Evolutionary conservation across 2,113 vertebrate genomes (phyloP), one percentile per base, ranked within the genome.

Genomic region (Epinephelus lanceolatus): DNA sequence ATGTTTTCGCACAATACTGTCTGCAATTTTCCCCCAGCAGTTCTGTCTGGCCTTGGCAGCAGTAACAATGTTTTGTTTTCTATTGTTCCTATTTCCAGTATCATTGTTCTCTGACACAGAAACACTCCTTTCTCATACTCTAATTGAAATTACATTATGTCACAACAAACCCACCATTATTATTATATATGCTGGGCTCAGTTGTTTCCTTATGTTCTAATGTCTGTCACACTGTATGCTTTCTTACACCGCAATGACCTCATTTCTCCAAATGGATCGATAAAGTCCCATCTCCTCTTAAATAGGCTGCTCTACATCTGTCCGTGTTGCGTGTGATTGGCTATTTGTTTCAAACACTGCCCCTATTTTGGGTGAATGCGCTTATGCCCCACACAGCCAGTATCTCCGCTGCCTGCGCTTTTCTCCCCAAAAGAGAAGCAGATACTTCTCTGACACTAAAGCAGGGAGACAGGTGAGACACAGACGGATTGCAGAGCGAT

Each of bases 231-330:
- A 19, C 11, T 21, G 37, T 0, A 55, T 66, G 33, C 25, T 23
- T 69, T 77, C 51, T 33, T 59, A 10, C 8, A 14, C 61, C 33
- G 19, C 27, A 56, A 15, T 78, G 69, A 69, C 47, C 19, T 37
- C 2, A 45, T 71, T 86, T 77, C 19, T 56, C n/a, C 53, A 52
- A 15, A 55, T 17, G n/a, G 30, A 78, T 84, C 81, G 53, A 81
- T 79, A 72, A 53, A 79, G 30, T 40, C 45, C 51, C 53, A 68
- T 84, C 37, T 71, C 19, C 14, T 68, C 49, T 53, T 55, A 53
- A 61, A 61, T n/a, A 56, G 57, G 18, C 49, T 73, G 27, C 37
- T 71, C 69, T 33, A 42, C 45, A 66, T 74, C 69, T 56, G 25
- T 78, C 62, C 25, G 1, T 7, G 10, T 30, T 21, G 52, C 12